Evolutionary conservation across 2,797 vertebrate species (phyloP).

Genomic region (Fratercula arctica): DNA sequence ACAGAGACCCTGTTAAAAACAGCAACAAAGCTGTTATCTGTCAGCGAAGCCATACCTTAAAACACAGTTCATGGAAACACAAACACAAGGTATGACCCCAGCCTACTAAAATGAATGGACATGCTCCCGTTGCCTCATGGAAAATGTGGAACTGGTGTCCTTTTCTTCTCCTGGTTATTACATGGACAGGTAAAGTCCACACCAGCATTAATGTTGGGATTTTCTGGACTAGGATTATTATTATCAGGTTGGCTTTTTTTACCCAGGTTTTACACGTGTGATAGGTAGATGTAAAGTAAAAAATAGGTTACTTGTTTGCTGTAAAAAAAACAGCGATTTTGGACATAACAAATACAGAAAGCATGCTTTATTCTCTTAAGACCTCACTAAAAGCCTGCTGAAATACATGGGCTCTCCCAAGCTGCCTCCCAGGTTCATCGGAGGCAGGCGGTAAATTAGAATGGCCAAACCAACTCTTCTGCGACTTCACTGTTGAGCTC

Average conservation of each 20-base stretch:
- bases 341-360: not conserved
- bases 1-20: not conserved
- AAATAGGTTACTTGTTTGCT: not conserved
- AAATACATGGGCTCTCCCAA: not conserved
- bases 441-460: not conserved
- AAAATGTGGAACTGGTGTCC: not conserved
- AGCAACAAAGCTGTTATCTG: not conserved
- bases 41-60: not conserved
- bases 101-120: not conserved
- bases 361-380: not conserved
- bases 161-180: not conserved
- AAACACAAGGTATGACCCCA: not conserved
- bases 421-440: not conserved
- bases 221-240: not conserved
- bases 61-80: not conserved
- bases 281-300: not conserved
- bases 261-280: not conserved
- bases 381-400: not conserved
- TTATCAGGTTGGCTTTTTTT: accelerated
- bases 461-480: not conserved
- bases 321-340: not conserved
- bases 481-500: not conserved
- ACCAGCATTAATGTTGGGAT: not conserved
- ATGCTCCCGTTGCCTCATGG: not conserved
- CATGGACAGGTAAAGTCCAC: not conserved